Evolutionary conservation across 2,888 invertebrate species (phyloP).

Genomic region (Nomada ferruginata): DNA sequence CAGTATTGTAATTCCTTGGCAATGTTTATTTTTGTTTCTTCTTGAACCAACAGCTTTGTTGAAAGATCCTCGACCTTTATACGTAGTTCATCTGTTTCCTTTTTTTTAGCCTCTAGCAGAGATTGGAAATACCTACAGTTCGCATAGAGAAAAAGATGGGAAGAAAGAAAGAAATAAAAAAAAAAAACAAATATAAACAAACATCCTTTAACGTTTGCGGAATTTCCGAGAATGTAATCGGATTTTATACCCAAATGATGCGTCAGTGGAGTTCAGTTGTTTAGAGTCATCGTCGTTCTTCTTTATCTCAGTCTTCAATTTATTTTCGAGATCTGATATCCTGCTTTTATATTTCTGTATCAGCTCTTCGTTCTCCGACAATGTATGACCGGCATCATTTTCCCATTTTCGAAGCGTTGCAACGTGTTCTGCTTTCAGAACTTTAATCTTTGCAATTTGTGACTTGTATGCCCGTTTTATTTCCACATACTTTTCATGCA

Average conservation of each 20-base stretch:
- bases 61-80: conserved; percentile 73
- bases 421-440: conserved; percentile 69
- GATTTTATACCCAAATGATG: conserved; percentile 55
- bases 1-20: conserved; percentile 70
- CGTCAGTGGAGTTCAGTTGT: conserved; percentile 6
- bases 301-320: conserved; percentile 69
- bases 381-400: conserved; percentile 65
- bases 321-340: conserved; percentile 73
- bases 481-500: conserved; percentile 70
- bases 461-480: conserved; percentile 68
- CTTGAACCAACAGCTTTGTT: conserved; percentile 70
- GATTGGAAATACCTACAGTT: conserved; percentile 75
- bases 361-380: conserved; percentile 69
- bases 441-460: conserved; percentile 72
- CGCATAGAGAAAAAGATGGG: neutral
- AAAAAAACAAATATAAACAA: neutral
- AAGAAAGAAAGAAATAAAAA: too few species aligned
- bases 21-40: conserved; percentile 68
- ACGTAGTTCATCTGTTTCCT: conserved; percentile 73
- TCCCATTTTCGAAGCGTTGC: conserved; percentile 71
- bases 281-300: conserved; percentile 35
- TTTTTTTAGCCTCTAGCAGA: conserved; percentile 68
- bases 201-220: neutral
- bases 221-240: neutral
- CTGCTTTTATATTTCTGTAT: conserved; percentile 72